phyloP scores from a whole-genome alignment of 2,888 invertebrate genomes.

The Rhimphoctona megacephalus region DNA sequence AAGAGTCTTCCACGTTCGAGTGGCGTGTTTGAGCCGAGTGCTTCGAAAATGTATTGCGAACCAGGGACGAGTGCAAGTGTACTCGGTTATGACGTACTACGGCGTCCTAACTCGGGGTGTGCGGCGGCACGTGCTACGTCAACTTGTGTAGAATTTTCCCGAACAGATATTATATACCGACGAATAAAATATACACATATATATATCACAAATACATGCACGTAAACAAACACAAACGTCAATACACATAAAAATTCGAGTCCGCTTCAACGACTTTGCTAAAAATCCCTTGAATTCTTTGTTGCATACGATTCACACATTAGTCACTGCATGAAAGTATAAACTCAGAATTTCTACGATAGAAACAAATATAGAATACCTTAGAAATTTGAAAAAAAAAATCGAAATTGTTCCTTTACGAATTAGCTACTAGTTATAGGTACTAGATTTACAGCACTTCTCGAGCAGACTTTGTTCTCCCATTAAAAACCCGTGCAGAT shows the following conservation, averaged over 20 bases:
- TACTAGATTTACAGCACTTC: not conserved
- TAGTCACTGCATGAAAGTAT: not conserved
- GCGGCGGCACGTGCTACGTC: slow-evolving; percentile 5
- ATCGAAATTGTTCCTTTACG: too few species aligned
- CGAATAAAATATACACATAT: not conserved
- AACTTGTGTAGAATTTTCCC: slow-evolving; percentile 9
- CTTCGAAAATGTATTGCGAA: slow-evolving; percentile 31
- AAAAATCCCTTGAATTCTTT: not conserved
- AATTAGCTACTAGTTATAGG: too few species aligned
- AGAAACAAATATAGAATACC: not conserved
- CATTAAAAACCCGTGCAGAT: not conserved
- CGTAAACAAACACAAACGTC: not conserved
- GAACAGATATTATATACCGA: not conserved
- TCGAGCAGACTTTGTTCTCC: not conserved
- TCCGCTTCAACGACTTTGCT: not conserved
- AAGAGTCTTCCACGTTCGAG: slow-evolving; percentile 16
- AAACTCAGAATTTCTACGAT: not conserved
- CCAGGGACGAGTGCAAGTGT: slow-evolving; percentile 43
- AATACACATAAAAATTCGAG: not conserved
- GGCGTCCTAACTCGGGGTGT: slow-evolving; percentile 4
- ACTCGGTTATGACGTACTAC: slow-evolving; percentile 13
- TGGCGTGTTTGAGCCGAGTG: slow-evolving; percentile 33
- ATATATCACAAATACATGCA: not conserved
- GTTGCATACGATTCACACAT: not conserved
- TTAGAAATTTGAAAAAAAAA: not conserved